These are phyloP conservation scores for Portevinia maculata DNA, from an alignment of 2,888 invertebrate species.

Conservation along the genomic window DNA sequence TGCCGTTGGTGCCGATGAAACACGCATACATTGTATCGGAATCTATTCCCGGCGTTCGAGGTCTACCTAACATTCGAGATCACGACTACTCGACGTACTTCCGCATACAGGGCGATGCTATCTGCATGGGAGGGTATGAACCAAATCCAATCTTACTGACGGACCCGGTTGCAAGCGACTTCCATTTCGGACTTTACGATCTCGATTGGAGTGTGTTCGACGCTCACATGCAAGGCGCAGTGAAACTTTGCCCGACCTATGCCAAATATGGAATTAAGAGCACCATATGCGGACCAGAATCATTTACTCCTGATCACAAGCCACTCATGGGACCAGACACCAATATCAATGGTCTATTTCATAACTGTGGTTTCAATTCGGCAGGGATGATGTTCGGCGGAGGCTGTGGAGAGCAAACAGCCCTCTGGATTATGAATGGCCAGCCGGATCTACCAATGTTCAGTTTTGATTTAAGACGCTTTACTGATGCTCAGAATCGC, in stretches of 20 bases:
- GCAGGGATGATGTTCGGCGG: constrained; percentile 96
- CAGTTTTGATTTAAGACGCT: constrained; percentile 92
- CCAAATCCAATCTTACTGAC: constrained; percentile 91
- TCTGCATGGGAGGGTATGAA: constrained; percentile 95
- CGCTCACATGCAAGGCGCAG: constrained; percentile 88
- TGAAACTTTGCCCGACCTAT: constrained; percentile 89
- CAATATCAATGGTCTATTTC: constrained; percentile 88
- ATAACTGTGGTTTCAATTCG: constrained; percentile 95
- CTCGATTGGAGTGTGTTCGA: constrained; percentile 94
- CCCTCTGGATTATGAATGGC: constrained; percentile 92
- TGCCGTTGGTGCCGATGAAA: constrained; percentile 93
- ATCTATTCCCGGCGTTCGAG: constrained; percentile 88
- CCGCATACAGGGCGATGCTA: constrained; percentile 91
- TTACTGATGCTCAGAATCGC: constrained; percentile 88
- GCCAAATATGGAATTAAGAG: constrained; percentile 91
- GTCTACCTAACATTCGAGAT: constrained; percentile 92
- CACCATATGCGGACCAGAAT: constrained; percentile 95
- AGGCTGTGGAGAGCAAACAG: constrained; percentile 93
- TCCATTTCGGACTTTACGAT: constrained; percentile 93
- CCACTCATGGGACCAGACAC: constrained; percentile 92
- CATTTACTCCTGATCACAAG: constrained; percentile 96
- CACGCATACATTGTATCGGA: constrained; percentile 95
- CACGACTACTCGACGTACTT: constrained; percentile 93
- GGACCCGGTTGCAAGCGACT: constrained; percentile 89
- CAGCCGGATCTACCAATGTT: constrained; percentile 94